phyloP scores from a whole-genome alignment of 92 coral and sea anemone species.

The Porites divaricata region DNA sequence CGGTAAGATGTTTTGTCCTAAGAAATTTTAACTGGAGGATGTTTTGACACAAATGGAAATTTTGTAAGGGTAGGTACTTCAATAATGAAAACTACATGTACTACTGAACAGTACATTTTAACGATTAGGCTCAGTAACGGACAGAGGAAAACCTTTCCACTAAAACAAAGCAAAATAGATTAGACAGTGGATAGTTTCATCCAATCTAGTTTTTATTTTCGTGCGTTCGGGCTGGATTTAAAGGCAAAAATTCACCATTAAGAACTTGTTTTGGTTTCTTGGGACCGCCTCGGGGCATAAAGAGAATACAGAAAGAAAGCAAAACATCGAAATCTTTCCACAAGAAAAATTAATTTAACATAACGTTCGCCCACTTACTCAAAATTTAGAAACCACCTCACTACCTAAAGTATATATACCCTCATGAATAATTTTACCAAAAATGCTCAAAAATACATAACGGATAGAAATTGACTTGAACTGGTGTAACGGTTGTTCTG shows the following conservation, averaged over 20 bases:
- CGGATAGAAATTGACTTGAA: neutral
- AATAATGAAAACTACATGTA: neutral
- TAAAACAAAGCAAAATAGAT: slow-evolving; percentile 4
- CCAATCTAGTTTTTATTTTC: slow-evolving; percentile 1
- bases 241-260: neutral
- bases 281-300: slow-evolving; percentile 19
- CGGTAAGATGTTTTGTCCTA: slow-evolving; percentile 1
- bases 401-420: neutral
- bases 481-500: slow-evolving; percentile 3
- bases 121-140: no score
- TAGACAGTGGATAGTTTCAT: neutral
- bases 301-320: neutral
- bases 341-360: neutral
- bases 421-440: neutral
- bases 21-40: neutral
- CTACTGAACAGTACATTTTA: neutral
- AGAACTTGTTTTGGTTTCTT: slow-evolving; percentile 13
- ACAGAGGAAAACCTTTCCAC: neutral
- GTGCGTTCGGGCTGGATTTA: slow-evolving; percentile 19
- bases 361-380: neutral
- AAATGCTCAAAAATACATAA: neutral
- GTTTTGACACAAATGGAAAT: neutral
- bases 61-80: slow-evolving; percentile 1
- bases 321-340: neutral
- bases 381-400: neutral